phyloP scores from a whole-genome alignment of 2,113 vertebrate genomes.

The Hoplias malabaricus region DNA sequence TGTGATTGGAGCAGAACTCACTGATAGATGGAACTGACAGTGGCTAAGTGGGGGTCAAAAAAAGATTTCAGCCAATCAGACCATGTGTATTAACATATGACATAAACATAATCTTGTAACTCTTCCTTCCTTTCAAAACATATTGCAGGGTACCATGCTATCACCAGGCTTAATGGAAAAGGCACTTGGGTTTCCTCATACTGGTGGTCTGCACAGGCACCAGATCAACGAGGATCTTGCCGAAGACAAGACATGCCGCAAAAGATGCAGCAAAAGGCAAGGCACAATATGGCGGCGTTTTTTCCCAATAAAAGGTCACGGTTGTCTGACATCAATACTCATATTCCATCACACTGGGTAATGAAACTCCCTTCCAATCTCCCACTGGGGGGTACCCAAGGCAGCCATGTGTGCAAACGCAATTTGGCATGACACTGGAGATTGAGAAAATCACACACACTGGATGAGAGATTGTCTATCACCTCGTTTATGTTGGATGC shows the following conservation, averaged over 20 bases:
- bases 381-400: slow-evolving; percentile 9
- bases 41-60: too few species aligned
- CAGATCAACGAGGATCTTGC: not conserved
- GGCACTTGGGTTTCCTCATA: not conserved
- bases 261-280: slow-evolving; percentile 5
- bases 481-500: not conserved
- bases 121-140: too few species aligned
- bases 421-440: slow-evolving; percentile 35
- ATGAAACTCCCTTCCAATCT: slow-evolving; percentile 30
- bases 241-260: not conserved
- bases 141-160: too few species aligned
- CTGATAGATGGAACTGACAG: too few species aligned
- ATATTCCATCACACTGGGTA: slow-evolving; percentile 35
- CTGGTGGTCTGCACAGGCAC: not conserved
- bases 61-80: too few species aligned
- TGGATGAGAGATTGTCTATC: slow-evolving; percentile 3
- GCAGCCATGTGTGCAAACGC: slow-evolving; percentile 41
- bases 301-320: slow-evolving; percentile 27
- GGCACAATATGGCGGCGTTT: slow-evolving; percentile 7
- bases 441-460: slow-evolving; percentile 19
- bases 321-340: slow-evolving; percentile 7
- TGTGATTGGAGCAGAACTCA: too few species aligned
- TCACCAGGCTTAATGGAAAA: not conserved
- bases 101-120: too few species aligned
- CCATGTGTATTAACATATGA: too few species aligned